Conservation (phyloP, 2,888 invertebrate species). For the Rotaria sp. region DNA sequence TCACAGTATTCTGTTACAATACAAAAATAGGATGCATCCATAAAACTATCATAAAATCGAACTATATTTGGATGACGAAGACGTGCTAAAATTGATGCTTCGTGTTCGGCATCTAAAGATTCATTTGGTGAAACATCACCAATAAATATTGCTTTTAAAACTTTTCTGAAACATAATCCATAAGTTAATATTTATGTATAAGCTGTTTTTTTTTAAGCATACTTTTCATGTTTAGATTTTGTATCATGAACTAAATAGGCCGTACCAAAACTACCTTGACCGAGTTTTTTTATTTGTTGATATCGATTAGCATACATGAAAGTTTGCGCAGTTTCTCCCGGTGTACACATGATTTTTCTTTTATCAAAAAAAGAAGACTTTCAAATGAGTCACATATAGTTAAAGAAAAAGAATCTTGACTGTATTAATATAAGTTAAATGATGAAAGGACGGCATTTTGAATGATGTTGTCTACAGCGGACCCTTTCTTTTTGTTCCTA, state of each 20-base stretch:
- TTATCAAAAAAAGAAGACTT: not conserved
- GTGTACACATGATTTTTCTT: not conserved
- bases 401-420: too few relatives aligned
- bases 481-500: not conserved
- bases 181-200: too few relatives aligned
- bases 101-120: slow-evolving; percentile 53
- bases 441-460: not conserved
- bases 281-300: slow-evolving; percentile 26
- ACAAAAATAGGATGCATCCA: slow-evolving; percentile 53
- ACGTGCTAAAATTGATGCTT: slow-evolving; percentile 51
- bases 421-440: too few relatives aligned
- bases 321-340: not conserved
- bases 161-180: slow-evolving; percentile 47
- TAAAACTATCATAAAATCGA: slow-evolving; percentile 42
- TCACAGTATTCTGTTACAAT: slow-evolving; percentile 56
- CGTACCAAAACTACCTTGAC: slow-evolving; percentile 52
- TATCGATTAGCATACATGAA: slow-evolving; percentile 15
- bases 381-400: not conserved
- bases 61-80: slow-evolving; percentile 54
- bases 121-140: slow-evolving; percentile 54
- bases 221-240: slow-evolving; percentile 47
- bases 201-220: slow-evolving; percentile 34
- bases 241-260: slow-evolving; percentile 48
- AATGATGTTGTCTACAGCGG: not conserved
- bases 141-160: slow-evolving; percentile 54